phyloP scores from a whole-genome alignment of 2,888 invertebrate species.

The Fragum fragum region DNA sequence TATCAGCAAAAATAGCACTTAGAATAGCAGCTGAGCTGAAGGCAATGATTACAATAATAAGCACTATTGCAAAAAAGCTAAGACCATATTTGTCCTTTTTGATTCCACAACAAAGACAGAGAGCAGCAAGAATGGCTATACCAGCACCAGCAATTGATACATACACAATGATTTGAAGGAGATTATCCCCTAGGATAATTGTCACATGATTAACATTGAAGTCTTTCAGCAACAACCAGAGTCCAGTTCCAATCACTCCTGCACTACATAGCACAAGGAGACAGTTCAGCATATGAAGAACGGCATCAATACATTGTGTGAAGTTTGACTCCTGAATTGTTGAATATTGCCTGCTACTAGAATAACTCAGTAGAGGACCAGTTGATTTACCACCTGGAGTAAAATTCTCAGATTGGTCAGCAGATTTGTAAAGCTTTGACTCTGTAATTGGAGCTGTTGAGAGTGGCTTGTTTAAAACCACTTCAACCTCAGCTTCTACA shows the following conservation, averaged over 20 bases:
- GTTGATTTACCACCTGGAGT: neutral
- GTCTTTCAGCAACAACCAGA: conserved; percentile 60
- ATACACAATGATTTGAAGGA: conserved; percentile 58
- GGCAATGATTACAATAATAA: conserved; percentile 51
- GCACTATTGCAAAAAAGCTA: conserved; percentile 62
- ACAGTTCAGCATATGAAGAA: conserved; percentile 57
- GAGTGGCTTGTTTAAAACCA: neutral
- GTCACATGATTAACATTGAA: conserved; percentile 60
- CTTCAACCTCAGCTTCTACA: conserved; percentile 20
- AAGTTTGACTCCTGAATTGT: conserved; percentile 27
- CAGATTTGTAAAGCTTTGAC: conserved; percentile 6
- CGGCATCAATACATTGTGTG: conserved; percentile 51
- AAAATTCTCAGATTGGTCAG: neutral
- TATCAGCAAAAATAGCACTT: conserved; percentile 59
- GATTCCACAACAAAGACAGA: conserved; percentile 63
- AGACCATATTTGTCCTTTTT: conserved; percentile 59
- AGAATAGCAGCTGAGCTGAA: conserved; percentile 57
- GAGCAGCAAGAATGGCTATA: conserved; percentile 54
- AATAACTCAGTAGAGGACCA: neutral
- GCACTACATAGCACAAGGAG: conserved; percentile 58
- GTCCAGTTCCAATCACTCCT: conserved; percentile 48
- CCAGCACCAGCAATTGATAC: conserved; percentile 54
- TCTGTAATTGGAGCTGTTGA: neutral
- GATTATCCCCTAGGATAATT: conserved; percentile 57
- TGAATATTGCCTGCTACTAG: conserved; percentile 5